Evolutionary conservation across 2,888 invertebrate genomes (phyloP), one percentile per base, ranked within the genome.

Genomic region (Automeris io): DNA sequence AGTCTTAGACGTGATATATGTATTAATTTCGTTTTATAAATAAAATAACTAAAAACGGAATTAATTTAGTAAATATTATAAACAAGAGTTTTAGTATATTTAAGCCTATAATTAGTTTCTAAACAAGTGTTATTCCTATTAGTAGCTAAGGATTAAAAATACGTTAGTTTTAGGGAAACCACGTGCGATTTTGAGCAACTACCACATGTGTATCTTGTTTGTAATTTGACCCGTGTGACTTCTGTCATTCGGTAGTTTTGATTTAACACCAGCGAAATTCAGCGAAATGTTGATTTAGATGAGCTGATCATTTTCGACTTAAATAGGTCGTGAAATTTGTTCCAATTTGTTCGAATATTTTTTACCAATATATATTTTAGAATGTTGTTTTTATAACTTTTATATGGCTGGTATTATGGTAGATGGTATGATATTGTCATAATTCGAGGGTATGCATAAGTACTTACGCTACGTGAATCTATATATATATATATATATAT

Each of bases 311-410:
- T 45, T 42, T 43, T 42, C 24, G 52, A 45, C 54, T 68, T 57
- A 70, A 80, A 78, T 73, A 58, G 61, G 42, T 62, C 72, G 74
- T 80, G 70, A 78, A 81, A 82, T 79, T 60, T 45, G 33, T 44
- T 19, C 21, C 22, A 32, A 19, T 32, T 32, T 32, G n/a, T 5
- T 9, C 25, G 12, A n/a, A n/a, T n/a, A n/a, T n/a, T n/a, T n/a
- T n/a, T 9, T 4, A 18, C 0, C n/a, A 2, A 9, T 9, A 5
- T 7, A 5, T 32, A 16, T 31, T 26, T 18, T 3, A 18, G n/a
- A n/a, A n/a, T n/a, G n/a, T n/a, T n/a, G n/a, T n/a, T n/a, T n/a
- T n/a, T n/a, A n/a, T n/a, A n/a, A n/a, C n/a, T n/a, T n/a, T n/a
- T n/a, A n/a, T n/a, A n/a, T n/a, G n/a, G n/a, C n/a, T n/a, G n/a